A percentile compares a stretch with the other conserved stretches of the same genome.
Evolutionary conservation across 2,113 vertebrate species (phyloP).

Genomic region (Melanerpes formicivorus): DNA sequence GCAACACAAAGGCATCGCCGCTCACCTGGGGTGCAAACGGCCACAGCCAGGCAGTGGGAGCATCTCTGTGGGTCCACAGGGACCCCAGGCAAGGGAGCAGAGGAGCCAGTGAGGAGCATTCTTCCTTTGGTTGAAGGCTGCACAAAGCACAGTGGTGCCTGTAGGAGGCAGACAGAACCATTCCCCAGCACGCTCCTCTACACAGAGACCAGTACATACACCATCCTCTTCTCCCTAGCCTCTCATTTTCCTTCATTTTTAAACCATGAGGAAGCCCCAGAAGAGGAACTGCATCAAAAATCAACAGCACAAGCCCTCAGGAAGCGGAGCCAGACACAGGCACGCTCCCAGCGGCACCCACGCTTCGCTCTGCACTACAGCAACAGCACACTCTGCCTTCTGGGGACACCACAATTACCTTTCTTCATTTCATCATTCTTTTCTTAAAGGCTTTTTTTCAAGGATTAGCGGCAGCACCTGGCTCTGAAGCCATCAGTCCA

Average conservation of each 20-base stretch:
- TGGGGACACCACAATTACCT: rapidly evolving
- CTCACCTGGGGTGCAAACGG: rapidly evolving
- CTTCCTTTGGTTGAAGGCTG: rapidly evolving
- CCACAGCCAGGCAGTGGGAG: rapidly evolving
- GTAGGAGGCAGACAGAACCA: rapidly evolving
- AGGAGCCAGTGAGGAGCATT: not conserved
- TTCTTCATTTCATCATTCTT: rapidly evolving
- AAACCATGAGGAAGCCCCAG: rapidly evolving
- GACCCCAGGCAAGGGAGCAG: not conserved
- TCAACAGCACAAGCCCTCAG: not conserved
- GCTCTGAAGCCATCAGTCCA: not conserved
- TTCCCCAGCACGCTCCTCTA: not conserved
- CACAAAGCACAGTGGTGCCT: not conserved
- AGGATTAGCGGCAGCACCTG: not conserved
- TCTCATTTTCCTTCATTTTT: not conserved
- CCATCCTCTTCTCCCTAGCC: not conserved
- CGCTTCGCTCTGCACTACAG: rapidly evolving
- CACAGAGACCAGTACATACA: rapidly evolving
- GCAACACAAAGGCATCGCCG: not conserved
- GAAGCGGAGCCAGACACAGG: not conserved
- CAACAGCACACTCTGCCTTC: not conserved
- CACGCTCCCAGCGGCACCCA: not conserved
- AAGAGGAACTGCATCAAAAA: not conserved
- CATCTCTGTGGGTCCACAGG: rapidly evolving
- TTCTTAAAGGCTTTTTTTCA: not conserved